Base-by-base conservation (phyloP, 2,888 invertebrate species). In the Pimpla rufipes region DNA sequence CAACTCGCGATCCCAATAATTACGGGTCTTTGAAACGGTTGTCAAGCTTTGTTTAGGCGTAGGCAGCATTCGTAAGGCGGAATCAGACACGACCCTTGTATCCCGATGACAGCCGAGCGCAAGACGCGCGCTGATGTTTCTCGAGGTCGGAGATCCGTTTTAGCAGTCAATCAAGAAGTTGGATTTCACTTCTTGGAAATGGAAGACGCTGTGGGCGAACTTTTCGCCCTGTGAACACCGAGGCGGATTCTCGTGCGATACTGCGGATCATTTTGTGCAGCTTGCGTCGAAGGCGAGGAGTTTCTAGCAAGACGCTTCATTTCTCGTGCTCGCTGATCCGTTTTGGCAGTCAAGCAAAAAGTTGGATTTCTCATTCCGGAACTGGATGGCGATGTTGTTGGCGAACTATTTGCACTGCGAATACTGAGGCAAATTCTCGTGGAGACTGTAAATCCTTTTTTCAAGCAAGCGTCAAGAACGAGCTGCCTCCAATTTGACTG, bases 41-140 rank as follows among this genome's bases (percentile, higher is more conserved):
- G 82, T 83, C 79, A 83, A 83, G 66, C 64, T 67, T 40, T 40
- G 37, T 62, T 62, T 62, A 37, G 62, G 62, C 8, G 18, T 37
- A 59, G 62, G 6, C 23, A 64, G n/a, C 45, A 74, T 74, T 62
- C 70, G 57, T 64, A 82, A 75, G 59, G 64, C 70, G 64, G 64
- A 82, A 74, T 81, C 66, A 57, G 57, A 74, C 35, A 16, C 37
- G 74, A 82, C 82, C 82, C 82, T 79, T 70, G 74, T 82, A 78
- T 45, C 76, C 37, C 52, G 62, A 68, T 82, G 78, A 82, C 82
- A 78, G 82, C 67, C 35, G 18, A 50, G 57, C 13, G 59, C 73
- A 82, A 29, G 5, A 82, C 78, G 55, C 55, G 74, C 74, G n/a
- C n/a, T n/a, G n/a, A n/a, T 23, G 50, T 73, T 66, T 59, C 11